Base-by-base conservation (phyloP, 2,888 invertebrate genomes). In the Brenthis daphne region DNA sequence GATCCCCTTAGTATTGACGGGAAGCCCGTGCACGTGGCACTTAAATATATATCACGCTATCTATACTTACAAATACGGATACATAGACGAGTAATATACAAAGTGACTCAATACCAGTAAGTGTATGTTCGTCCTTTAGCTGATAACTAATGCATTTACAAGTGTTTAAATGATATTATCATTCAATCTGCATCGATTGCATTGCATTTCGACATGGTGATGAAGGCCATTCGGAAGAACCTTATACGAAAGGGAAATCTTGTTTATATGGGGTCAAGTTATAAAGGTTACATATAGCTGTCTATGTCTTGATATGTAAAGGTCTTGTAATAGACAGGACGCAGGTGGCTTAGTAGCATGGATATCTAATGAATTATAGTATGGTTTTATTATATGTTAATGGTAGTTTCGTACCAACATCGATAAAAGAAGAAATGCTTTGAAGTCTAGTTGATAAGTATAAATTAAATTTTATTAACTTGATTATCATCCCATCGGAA, bases 231-330 rank as follows among this genome's bases (percentile, higher is more conserved):
- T 16, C 60, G 60, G 60, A 60, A 60, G 60, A 50, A 33, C 60
- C 60, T 60, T 50, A 60, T 60, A 50, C 11, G 60, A 60, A 60
- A 60, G 60, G 60, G 60, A 60, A 33, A 60, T 60, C 60, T 60
- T 50, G 60, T 29, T 37, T 47, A 24, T 33, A 50, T 33, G 16
- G 50, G 48, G 50, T 60, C 60, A 60, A 60, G n/a, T n/a, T n/a
- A n/a, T 60, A 50, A 60, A 60, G 48, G 50, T 6, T 50, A 60
- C 13, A 29, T 29, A 60, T 60, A 50, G 60, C 14, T 58, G 58
- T 29, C 29, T 58, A 56, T 56, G n/a, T 58, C 11, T 37, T 37
- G 37, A 37, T 37, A 37, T 8, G 37, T 11, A 37, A 37, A 37
- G 58, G 11, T 29, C 13, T 58, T 47, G 24, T 29, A 60, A 12